Evolutionary conservation across 92 coral and sea anemone genomes (phyloP), one percentile per base, ranked within the genome.

Genomic region (Ricordea florida): DNA sequence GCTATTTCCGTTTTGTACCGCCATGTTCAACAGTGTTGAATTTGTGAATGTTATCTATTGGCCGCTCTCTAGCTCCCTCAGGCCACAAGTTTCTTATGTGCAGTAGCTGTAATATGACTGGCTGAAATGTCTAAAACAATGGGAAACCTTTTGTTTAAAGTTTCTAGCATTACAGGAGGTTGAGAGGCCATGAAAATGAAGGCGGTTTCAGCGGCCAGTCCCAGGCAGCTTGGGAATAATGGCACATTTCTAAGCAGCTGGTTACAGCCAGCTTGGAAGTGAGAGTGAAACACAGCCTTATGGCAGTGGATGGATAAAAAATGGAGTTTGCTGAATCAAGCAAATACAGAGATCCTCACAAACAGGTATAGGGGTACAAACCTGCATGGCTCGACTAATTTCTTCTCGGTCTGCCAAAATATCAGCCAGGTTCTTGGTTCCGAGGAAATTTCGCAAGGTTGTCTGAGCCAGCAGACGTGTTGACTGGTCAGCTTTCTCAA

Each of bases 401-500:
- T 80, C 83, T 31, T 93, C 98, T 14, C 98, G 78, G 49, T 93
- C 98, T 18, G 90, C 78, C 74, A 93, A 53, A 26, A 93, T 86
- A 86, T 93, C 98, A 56, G 96, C 89, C 47, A 93, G 69, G 47
- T 84, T 93, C 61, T 91, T 87, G 52, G 98, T 93, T 8, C 98
- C 98, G 63, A 93, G 87, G 20, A 93, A 89, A 60, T 93, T 93
- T 34, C 98, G 79, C 37, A 93, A 83, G 9, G 98, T 93, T 41
- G 98, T 93, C 72, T 93, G 98, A 1, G 98, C 98, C 41, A 93
- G 79, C 34, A 93, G 91, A 15, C 98, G 93, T 1, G 98, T 93
- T 41, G 98, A 93, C 26, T 96, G 96, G 74, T 91, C 90, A 34
- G 98, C 98, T 67, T 93, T 88, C 64, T 79, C 89, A 35, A 93